Base-by-base conservation (phyloP, 1,140 invertebrate genomes). In the Aphidius gifuensis region DNA sequence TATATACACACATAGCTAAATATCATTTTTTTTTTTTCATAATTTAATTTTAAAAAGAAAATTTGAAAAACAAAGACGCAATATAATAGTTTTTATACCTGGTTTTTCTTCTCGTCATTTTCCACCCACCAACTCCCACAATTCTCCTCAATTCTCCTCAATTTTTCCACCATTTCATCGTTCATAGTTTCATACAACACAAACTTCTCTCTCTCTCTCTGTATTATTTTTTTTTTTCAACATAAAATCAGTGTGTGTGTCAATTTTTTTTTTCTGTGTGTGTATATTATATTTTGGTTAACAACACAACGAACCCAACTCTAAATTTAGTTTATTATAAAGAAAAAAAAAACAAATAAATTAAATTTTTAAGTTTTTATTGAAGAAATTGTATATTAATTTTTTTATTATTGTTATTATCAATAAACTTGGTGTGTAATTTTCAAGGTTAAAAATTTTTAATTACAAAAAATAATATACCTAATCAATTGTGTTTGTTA, bases 301-400 rank as follows among this genome's bases (percentile, higher is more conserved):
- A 62, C 60, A 56, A 56, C 44, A 62, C 54, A 54, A 62, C 55
- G 55, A 23, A 11, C 40, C 49, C 55, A 23, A 11, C 40, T 62
- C 60, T 62, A 62, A 56, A 62, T 56, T 62, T 62, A 62, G 60
- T 57, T 57, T 11, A 21, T 21, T 21, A 50, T 23, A 21, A 11
- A n/a, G 5, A 11, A 11, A 7, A 50, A 50, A 16, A 16, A 16
- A 16, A 16, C 1, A 16, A 11, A 23, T 16, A 7, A 8, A 45
- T 54, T 7, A 7, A 32, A 46, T n/a, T 16, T 23, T 43, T 50
- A 46, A 56, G 21, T 55, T 54, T 62, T 42, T 56, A 21, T 51
- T 9, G 53, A 42, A 42, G 53, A 39, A 39, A 55, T 55, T 55
- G 39, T 55, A 55, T 42, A 55, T 55, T 55, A 40, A 42, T 55